A percentile compares a stretch with the other conserved stretches of the same genome.
phyloP scores from a whole-genome alignment of 2,888 invertebrate species.

The Clunio marinus region DNA sequence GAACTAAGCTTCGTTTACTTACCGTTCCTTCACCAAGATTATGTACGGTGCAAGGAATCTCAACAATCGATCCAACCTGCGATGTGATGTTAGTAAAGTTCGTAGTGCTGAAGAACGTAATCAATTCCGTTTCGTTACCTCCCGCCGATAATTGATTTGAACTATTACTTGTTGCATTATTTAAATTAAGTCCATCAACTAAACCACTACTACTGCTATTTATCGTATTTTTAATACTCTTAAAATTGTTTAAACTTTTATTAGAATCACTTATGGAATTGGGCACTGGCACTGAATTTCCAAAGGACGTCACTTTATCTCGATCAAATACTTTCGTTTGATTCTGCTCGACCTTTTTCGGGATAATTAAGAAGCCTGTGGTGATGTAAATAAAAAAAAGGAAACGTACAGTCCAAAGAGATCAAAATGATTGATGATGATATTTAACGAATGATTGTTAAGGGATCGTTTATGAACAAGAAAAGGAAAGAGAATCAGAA shows the following conservation, averaged over 20 bases:
- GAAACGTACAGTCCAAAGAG: background rate
- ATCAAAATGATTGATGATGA: slow-evolving; percentile 21
- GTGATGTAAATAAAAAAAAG: slow-evolving; percentile 5
- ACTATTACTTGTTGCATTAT: slow-evolving; percentile 19
- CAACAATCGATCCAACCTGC: slow-evolving; percentile 53
- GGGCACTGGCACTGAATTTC: background rate
- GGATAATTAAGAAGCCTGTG: slow-evolving; percentile 37
- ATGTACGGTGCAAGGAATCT: slow-evolving; percentile 54
- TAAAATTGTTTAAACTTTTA: slow-evolving; percentile 21
- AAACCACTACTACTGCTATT: slow-evolving; percentile 5
- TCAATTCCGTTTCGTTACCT: slow-evolving; percentile 43
- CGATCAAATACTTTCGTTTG: slow-evolving; percentile 29
- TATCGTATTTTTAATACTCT: slow-evolving; percentile 9
- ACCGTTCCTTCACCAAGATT: slow-evolving; percentile 55
- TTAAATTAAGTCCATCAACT: slow-evolving; percentile 28
- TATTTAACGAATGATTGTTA: too few relatives aligned
- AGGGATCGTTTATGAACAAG: background rate
- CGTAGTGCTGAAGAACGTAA: slow-evolving; percentile 53
- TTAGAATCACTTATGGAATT: slow-evolving; percentile 36
- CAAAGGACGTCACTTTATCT: slow-evolving; percentile 20
- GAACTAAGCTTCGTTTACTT: slow-evolving; percentile 43
- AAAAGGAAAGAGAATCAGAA: too few relatives aligned
- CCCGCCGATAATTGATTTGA: background rate
- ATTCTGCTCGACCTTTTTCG: slow-evolving; percentile 33
- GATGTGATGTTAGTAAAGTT: slow-evolving; percentile 54